Base-by-base conservation (phyloP, 2,888 invertebrate species). In the Gnatocerus cornutus region DNA sequence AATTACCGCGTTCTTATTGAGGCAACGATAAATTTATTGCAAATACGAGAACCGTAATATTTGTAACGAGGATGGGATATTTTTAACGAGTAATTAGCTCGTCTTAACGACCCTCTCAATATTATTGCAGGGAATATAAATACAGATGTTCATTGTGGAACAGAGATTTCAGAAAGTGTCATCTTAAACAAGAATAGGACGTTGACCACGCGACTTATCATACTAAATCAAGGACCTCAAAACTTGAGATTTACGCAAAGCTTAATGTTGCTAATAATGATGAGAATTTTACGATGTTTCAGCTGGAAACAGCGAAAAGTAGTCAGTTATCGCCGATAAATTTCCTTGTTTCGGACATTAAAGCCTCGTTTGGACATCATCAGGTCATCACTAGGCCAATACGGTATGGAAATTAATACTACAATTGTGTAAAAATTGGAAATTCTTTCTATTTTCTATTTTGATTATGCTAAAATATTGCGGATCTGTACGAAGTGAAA, bases 61-160 rank as follows among this genome's bases (percentile, higher is more conserved):
- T 53, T 55, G 66, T 59, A 66, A 66, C 50, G 61, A 68, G 52
- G 10, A 52, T 50, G 45, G 27, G 21, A 61, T 61, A 53, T 66
- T 62, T 67, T 70, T 66, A 70, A 66, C 39, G 66, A 70, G 66
- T 50, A 70, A 65, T 69, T 69, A 69, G 58, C 45, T 55, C 46
- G 10, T 61, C 55, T 65, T 65, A 69, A 69, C 69, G 69, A 65
- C 27, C 55, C 27, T 58, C 61, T 61, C 61, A 61, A 48, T 46
- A 14, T 45, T 59, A 30, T 59, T 59, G 45, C 45, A 12, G 45
- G 30, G 16, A 21, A 30, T 16, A 59, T 59, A 59, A 59, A 59
- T 59, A 59, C 33, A 59, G 21, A 27, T 16, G 59, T 30, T 53
- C 12, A 33, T 33, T 12, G 13, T 10, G 29, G 9, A 1, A 52